Evolutionary conservation across 2,113 vertebrate species (phyloP).

Genomic region (Stictonetta naevosa): DNA sequence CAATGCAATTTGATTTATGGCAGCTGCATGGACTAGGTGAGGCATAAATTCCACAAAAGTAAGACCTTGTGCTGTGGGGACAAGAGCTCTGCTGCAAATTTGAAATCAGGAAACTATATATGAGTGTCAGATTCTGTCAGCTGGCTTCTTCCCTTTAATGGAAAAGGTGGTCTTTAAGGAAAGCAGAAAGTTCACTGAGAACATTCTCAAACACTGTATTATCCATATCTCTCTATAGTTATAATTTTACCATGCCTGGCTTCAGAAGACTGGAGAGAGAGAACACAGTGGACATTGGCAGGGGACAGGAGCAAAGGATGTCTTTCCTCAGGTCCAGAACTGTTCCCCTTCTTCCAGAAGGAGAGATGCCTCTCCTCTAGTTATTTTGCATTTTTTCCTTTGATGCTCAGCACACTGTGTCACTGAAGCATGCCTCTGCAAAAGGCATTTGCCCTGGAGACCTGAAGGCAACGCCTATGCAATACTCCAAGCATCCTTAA

Average conservation of each 20-base stretch:
- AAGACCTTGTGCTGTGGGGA: background rate
- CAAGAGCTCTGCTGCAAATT: background rate
- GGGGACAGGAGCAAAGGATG: background rate
- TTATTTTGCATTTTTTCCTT: background rate
- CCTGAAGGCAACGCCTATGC: background rate
- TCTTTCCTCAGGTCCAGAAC: background rate
- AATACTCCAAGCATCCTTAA: background rate
- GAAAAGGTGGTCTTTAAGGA: background rate
- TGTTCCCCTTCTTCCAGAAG: background rate
- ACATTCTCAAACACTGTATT: background rate
- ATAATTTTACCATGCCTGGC: background rate
- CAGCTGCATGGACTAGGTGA: background rate
- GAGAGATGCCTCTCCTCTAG: background rate
- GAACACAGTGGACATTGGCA: background rate
- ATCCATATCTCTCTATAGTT: background rate
- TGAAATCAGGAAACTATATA: background rate
- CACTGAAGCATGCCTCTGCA: background rate
- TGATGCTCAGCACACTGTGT: background rate
- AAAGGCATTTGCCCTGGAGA: constrained; percentile 19
- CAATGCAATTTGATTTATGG: background rate
- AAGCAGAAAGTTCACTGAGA: background rate
- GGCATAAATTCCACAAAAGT: background rate
- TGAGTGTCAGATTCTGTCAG: background rate
- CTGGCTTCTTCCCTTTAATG: background rate
- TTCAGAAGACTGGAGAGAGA: background rate